These are phyloP conservation scores for Crossocerus cetratus DNA, from an alignment of 2,888 invertebrate species.

Conservation along the genomic window DNA sequence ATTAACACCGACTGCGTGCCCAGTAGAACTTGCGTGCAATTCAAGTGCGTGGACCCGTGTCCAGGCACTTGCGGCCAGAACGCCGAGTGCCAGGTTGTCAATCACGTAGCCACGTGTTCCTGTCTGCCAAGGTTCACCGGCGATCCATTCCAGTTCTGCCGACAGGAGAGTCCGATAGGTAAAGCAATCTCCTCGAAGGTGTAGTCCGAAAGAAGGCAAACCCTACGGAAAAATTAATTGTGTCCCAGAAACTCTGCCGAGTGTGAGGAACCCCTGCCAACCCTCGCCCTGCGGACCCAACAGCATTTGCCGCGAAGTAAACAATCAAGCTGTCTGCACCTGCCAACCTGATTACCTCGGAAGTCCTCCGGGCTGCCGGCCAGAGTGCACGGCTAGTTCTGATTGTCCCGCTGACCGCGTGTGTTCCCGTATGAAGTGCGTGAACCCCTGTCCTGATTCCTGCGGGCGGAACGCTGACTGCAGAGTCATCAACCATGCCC, in stretches of 20 bases:
- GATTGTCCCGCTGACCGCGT: constrained; percentile 87
- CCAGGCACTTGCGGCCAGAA: constrained; percentile 85
- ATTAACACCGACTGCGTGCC: constrained; percentile 76
- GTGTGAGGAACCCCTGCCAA: constrained; percentile 79
- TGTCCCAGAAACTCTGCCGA: constrained; percentile 22
- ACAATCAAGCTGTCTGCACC: constrained; percentile 83
- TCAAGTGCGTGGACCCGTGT: constrained; percentile 81
- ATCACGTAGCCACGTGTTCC: constrained; percentile 80
- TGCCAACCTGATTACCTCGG: constrained; percentile 86
- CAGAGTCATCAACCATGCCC: constrained; percentile 89
- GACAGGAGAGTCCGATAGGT: constrained; percentile 32
- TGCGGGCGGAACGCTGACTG: constrained; percentile 89
- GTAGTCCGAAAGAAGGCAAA: constrained; percentile 71
- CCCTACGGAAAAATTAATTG: neutral
- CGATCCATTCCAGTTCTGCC: constrained; percentile 80
- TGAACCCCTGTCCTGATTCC: constrained; percentile 88
- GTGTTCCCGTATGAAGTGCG: constrained; percentile 88
- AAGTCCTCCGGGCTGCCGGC: constrained; percentile 84
- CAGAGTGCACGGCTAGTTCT: constrained; percentile 89
- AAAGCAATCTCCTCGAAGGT: constrained; percentile 77
- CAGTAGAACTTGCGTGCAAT: constrained; percentile 75
- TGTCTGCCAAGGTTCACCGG: constrained; percentile 85
- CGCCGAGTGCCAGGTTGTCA: constrained; percentile 85
- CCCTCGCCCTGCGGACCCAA: constrained; percentile 90
- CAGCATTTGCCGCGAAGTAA: constrained; percentile 82